phyloP scores from a whole-genome alignment of 37 sponge, comb jelly and placozoan genomes.

The Theonella swinhoei region DNA sequence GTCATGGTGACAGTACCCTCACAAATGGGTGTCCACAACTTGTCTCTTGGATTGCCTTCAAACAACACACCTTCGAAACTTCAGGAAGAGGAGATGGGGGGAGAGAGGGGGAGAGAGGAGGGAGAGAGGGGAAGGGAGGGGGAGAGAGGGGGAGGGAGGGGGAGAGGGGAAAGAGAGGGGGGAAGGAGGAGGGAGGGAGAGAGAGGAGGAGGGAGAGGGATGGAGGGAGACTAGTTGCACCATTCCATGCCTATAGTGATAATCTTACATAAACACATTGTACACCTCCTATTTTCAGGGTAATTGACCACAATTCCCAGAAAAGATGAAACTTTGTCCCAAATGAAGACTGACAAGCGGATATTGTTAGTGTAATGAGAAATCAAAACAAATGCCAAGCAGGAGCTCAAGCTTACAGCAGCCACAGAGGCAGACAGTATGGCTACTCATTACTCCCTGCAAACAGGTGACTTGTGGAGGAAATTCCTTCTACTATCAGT shows the following conservation, averaged over 20 bases:
- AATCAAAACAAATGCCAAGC: too few relatives aligned
- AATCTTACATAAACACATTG: too few relatives aligned
- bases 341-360: too few relatives aligned
- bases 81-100: neutral
- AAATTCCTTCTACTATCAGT: too few relatives aligned
- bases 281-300: too few relatives aligned
- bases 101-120: neutral
- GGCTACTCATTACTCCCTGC: too few relatives aligned
- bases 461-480: too few relatives aligned
- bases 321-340: too few relatives aligned
- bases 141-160: conserved; percentile 1
- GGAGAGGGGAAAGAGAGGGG: neutral
- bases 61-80: conserved; percentile 43
- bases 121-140: neutral
- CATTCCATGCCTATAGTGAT: conserved; percentile 31
- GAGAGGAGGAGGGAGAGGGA: neutral
- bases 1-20: conserved; percentile 24
- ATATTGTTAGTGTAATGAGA: too few relatives aligned
- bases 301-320: too few relatives aligned
- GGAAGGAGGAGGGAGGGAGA: neutral
- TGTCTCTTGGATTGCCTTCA: conserved; percentile 25
- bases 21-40: conserved; percentile 44
- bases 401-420: too few relatives aligned
- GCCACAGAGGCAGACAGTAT: too few relatives aligned
- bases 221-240: neutral